Evolutionary conservation across 2,113 vertebrate genomes (phyloP).

Genomic region (Numida meleagris): DNA sequence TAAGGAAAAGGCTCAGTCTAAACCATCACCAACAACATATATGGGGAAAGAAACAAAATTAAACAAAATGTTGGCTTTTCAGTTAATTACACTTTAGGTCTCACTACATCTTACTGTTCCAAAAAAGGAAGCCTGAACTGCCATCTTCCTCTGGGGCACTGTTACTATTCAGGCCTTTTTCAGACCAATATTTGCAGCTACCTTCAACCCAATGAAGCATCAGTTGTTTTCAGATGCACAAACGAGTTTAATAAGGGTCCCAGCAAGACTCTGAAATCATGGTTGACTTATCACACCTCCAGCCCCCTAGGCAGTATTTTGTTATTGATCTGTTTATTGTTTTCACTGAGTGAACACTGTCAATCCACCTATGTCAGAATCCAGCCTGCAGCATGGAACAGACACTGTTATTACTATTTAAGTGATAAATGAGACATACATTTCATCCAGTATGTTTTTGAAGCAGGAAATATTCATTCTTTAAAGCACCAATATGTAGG

Average conservation of each 20-base stretch:
- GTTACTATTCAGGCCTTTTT: neutral
- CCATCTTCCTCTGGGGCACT: rapidly evolving
- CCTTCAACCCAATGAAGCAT: constrained; percentile 43
- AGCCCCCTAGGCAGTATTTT: constrained; percentile 39
- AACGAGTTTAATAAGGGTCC: constrained; percentile 70
- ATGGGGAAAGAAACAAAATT: neutral
- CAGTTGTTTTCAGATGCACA: constrained; percentile 46
- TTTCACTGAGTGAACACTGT: constrained; percentile 29
- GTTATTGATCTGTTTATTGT: constrained; percentile 72
- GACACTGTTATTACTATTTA: constrained; percentile 62
- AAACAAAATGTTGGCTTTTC: neutral
- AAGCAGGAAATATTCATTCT: constrained; percentile 16
- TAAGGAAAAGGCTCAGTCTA: neutral
- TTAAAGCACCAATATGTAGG: neutral
- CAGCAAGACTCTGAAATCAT: constrained; percentile 53
- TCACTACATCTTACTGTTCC: neutral
- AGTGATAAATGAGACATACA: constrained; percentile 64
- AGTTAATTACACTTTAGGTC: neutral
- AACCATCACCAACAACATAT: neutral
- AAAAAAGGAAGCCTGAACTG: neutral
- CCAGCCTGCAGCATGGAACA: neutral
- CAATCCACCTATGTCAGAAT: constrained; percentile 47
- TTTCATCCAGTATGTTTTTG: constrained; percentile 53
- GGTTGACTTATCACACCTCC: constrained; percentile 58
- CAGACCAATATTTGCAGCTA: neutral